Conservation (phyloP, 2,797 vertebrate species). For the Thripadectes ignobilis region DNA sequence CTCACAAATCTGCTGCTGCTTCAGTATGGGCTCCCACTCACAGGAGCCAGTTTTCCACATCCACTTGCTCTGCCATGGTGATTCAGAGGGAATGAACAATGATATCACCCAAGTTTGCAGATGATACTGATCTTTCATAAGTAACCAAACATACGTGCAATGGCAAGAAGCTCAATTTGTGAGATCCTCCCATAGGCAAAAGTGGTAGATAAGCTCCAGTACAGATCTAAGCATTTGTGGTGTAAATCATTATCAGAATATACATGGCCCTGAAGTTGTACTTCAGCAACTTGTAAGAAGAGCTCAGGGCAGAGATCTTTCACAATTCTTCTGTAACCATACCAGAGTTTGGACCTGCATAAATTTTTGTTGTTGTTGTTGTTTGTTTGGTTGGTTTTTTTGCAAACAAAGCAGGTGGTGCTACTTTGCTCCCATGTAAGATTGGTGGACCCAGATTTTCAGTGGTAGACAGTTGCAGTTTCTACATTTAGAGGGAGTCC, state of each 20-base stretch:
- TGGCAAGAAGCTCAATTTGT: not conserved
- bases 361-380: too few species aligned
- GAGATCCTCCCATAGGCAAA: not conserved
- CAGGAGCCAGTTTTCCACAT: not conserved
- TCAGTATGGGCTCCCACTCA: accelerated
- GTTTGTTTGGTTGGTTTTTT: too few species aligned
- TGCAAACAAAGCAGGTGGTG: not conserved
- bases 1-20: not conserved
- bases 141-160: not conserved
- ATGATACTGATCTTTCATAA: not conserved
- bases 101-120: not conserved
- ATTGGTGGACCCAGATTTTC: not conserved
- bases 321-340: not conserved
- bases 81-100: not conserved
- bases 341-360: not conserved
- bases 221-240: not conserved
- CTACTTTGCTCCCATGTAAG: not conserved
- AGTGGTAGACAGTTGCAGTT: not conserved
- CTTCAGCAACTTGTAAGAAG: not conserved
- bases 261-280: not conserved
- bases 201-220: not conserved
- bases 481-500: not conserved
- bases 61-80: not conserved
- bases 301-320: not conserved
- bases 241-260: not conserved